Percentiles rank a stretch among this genome's conserved stretches.
Evolutionary conservation across 2,113 vertebrate genomes (phyloP).

Genomic region (Clarias gariepinus): DNA sequence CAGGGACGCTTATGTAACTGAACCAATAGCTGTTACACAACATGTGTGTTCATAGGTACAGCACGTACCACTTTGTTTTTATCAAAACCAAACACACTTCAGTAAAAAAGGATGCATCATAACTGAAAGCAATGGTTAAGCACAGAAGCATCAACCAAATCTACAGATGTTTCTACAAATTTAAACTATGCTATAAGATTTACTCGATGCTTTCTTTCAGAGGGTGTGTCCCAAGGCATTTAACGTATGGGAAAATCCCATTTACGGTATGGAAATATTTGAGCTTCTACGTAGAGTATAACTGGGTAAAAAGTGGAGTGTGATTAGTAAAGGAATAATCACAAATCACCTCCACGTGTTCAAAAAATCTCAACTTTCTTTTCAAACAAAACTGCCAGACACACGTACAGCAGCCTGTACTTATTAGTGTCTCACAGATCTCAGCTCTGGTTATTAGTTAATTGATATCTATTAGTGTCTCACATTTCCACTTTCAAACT

Average conservation of each 20-base stretch:
- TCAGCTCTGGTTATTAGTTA: neutral
- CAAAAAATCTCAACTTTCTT: neutral
- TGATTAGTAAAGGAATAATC: neutral
- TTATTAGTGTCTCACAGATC: neutral
- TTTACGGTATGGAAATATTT: neutral
- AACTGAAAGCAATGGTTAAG: slow-evolving; percentile 9
- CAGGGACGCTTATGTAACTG: slow-evolving; percentile 67
- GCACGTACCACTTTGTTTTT: slow-evolving; percentile 17
- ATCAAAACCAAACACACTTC: neutral
- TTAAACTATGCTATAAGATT: neutral
- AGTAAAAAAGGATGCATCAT: neutral
- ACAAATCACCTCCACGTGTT: neutral
- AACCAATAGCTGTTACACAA: slow-evolving; percentile 73
- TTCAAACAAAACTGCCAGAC: neutral
- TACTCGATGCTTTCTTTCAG: neutral
- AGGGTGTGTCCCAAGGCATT: neutral
- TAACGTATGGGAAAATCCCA: neutral
- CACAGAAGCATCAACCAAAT: slow-evolving; percentile 24
- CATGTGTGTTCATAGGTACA: slow-evolving; percentile 64
- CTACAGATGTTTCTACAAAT: slow-evolving; percentile 6
- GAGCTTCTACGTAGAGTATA: neutral
- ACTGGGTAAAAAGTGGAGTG: too few relatives aligned
- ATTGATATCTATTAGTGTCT: neutral
- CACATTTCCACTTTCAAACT: neutral
- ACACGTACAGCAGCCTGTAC: neutral